Percentiles rank a stretch among this genome's conserved stretches.
Conservation (phyloP, 2,888 invertebrate genomes). For the Drosophila aldrichi region DNA sequence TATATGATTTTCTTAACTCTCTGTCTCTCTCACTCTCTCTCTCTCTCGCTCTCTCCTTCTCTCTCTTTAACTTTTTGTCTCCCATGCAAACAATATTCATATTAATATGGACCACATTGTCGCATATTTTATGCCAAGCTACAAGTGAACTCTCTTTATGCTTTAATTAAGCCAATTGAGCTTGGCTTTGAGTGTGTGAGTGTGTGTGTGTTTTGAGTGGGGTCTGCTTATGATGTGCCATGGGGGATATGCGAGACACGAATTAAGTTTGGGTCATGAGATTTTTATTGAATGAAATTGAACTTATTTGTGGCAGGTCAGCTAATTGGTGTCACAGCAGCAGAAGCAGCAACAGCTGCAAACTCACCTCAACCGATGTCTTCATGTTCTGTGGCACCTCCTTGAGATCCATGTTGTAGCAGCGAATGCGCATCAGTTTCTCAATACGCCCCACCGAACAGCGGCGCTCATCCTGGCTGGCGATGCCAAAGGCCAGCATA, state of each 20-base stretch:
- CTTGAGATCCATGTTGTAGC: constrained; percentile 83
- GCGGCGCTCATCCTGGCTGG: constrained; percentile 76
- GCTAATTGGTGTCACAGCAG: constrained; percentile 17
- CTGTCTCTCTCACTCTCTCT: background rate
- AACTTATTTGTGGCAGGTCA: constrained; percentile 31
- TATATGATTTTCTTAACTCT: too few relatives aligned
- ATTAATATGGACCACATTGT: constrained; percentile 20
- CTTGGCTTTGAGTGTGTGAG: constrained; percentile 4
- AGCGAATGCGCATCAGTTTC: constrained; percentile 81
- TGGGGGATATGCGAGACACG: constrained; percentile 37
- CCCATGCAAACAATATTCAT: constrained; percentile 11
- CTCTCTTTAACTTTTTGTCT: background rate
- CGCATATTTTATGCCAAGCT: constrained; percentile 34
- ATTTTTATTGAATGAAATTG: constrained; percentile 69
- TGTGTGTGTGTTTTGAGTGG: background rate
- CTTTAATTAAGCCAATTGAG: constrained; percentile 80
- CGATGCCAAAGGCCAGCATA: constrained; percentile 79
- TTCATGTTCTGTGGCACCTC: constrained; percentile 84
- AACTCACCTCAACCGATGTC: constrained; percentile 84
- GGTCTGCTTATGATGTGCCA: constrained; percentile 3
- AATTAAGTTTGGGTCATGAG: constrained; percentile 61
- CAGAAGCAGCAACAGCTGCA: constrained; percentile 16
- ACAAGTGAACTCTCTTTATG: constrained; percentile 73
- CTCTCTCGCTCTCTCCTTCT: background rate
- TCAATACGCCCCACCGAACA: constrained; percentile 82